Conservation (phyloP, 2,113 vertebrate species). For the Halcyon malimbica region DNA sequence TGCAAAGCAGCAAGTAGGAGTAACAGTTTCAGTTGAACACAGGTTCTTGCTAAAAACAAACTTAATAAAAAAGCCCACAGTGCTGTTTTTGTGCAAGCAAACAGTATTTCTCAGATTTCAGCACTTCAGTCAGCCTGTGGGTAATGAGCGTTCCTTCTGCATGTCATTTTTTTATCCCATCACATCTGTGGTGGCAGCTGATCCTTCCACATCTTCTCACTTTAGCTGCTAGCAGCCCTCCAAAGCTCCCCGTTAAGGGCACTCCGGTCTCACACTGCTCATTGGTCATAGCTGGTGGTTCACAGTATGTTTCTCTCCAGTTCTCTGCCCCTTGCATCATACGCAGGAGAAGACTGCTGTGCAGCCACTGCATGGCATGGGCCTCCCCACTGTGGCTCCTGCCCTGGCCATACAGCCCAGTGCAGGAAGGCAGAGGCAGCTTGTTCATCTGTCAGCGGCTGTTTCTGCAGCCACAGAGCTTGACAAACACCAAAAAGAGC, state of each 20-base stretch:
- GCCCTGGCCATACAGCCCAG: fast-evolving
- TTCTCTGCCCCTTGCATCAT: background rate
- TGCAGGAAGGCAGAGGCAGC: background rate
- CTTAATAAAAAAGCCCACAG: background rate
- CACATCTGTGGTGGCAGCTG: background rate
- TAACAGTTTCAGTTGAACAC: background rate
- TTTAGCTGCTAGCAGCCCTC: background rate
- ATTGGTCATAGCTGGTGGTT: background rate
- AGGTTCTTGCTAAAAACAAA: background rate
- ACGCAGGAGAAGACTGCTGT: background rate
- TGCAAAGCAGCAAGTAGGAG: background rate
- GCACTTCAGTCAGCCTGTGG: background rate
- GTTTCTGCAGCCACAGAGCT: background rate
- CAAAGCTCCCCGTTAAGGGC: background rate
- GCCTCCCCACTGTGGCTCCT: background rate
- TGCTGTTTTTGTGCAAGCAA: background rate
- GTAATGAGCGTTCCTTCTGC: background rate
- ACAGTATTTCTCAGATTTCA: background rate
- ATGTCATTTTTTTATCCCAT: background rate
- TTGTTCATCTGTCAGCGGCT: background rate
- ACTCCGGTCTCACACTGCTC: background rate
- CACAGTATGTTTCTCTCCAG: background rate
- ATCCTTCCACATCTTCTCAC: background rate
- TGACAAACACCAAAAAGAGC: background rate
- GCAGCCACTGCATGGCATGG: background rate